Evolutionary conservation across 2,888 invertebrate species (phyloP).

Genomic region (Leptopilina syphax): DNA sequence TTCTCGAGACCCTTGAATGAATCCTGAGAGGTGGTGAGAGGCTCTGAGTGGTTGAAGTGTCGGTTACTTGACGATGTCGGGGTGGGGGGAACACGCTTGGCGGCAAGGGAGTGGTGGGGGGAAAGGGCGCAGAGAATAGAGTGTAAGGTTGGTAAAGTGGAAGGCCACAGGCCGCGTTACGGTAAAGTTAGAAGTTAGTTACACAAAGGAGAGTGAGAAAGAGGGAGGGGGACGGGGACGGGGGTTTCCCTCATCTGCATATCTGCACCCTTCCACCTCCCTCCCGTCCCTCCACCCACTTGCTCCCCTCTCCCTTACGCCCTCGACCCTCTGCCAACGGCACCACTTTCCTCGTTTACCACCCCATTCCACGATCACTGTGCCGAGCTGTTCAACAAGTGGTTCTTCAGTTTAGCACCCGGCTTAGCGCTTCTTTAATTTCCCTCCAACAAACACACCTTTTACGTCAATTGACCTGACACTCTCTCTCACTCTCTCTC

Average conservation of each 20-base stretch:
- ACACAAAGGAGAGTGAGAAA: constrained; percentile 56
- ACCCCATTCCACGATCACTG: constrained; percentile 56
- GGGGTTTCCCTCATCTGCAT: constrained; percentile 74
- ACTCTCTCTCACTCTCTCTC: constrained; percentile 42
- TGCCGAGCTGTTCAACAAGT: constrained; percentile 73
- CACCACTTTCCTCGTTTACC: constrained; percentile 51
- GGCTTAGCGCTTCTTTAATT: constrained; percentile 76
- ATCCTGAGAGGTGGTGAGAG: constrained; percentile 19
- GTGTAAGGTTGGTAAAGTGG: constrained; percentile 59
- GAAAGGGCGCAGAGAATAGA: constrained; percentile 42
- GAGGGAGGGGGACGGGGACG: constrained; percentile 3
- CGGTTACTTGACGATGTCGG: constrained; percentile 4
- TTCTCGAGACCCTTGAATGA: constrained; percentile 34
- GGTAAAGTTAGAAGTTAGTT: constrained; percentile 75
- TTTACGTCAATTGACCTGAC: constrained; percentile 14
- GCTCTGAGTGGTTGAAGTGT: constrained; percentile 1
- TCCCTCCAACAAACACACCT: constrained; percentile 58
- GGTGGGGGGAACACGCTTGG: not conserved
- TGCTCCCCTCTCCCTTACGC: constrained; percentile 49
- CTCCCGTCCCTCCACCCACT: constrained; percentile 51
- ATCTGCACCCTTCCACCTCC: constrained; percentile 63
- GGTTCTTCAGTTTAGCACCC: constrained; percentile 76
- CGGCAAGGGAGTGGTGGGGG: constrained; percentile 28
- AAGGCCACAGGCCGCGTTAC: constrained; percentile 63
- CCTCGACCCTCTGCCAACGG: constrained; percentile 49